Evolutionary conservation across 2,888 invertebrate species (phyloP).

Genomic region (Heliothis peltigera): DNA sequence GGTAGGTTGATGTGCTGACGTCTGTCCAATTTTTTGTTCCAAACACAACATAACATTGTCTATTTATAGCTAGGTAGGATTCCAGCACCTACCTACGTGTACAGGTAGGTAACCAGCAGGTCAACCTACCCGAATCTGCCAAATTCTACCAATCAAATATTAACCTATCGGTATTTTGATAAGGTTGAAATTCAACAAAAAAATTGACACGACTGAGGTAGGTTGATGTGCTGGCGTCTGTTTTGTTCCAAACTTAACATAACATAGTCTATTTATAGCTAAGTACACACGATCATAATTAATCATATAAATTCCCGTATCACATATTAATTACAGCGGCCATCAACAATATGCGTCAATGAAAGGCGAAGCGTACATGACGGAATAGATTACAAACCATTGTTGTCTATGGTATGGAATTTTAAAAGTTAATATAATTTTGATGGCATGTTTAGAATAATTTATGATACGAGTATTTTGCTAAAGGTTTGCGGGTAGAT

Average conservation of each 20-base stretch:
- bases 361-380: constrained; percentile 36
- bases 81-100: too few relatives aligned
- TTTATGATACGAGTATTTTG: constrained; percentile 24
- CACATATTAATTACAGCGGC: constrained; percentile 43
- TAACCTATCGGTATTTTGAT: too few relatives aligned
- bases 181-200: too few relatives aligned
- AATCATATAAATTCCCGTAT: constrained; percentile 32
- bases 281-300: constrained; percentile 20
- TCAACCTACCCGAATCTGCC: too few relatives aligned
- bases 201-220: too few relatives aligned
- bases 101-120: too few relatives aligned
- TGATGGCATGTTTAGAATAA: constrained; percentile 38
- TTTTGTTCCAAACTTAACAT: background rate
- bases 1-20: too few relatives aligned
- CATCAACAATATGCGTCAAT: constrained; percentile 28
- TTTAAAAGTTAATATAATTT: constrained; percentile 42
- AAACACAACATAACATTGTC: too few relatives aligned
- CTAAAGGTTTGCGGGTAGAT: constrained; percentile 6
- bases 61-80: too few relatives aligned
- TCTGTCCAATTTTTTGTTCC: too few relatives aligned
- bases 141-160: too few relatives aligned
- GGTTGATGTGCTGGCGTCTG: too few relatives aligned
- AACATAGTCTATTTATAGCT: background rate
- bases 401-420: constrained; percentile 34
- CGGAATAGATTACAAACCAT: constrained; percentile 47